phyloP scores from a whole-genome alignment of 2,888 invertebrate species.

The Celastrina argiolus region DNA sequence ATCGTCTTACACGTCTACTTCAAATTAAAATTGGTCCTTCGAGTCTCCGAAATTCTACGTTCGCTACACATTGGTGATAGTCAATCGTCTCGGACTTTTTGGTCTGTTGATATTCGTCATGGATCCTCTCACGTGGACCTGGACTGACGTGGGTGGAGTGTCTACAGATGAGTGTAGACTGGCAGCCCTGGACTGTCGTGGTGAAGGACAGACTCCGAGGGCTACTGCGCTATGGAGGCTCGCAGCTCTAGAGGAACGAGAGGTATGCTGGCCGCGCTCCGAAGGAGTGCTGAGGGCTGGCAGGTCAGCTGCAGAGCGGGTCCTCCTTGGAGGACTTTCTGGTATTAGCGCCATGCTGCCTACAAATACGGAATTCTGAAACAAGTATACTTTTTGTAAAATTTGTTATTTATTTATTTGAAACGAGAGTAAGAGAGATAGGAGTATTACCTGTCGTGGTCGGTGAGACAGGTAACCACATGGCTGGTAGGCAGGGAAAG shows the following conservation, averaged over 20 bases:
- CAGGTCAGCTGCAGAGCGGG: slow-evolving; percentile 90
- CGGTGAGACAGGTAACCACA: slow-evolving; percentile 65
- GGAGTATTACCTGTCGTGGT: slow-evolving; percentile 61
- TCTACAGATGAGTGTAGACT: slow-evolving; percentile 65
- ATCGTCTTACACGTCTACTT: neutral
- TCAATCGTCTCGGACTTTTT: slow-evolving; percentile 61
- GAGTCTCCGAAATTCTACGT: slow-evolving; percentile 12
- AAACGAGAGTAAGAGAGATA: neutral
- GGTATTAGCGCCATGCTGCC: slow-evolving; percentile 84
- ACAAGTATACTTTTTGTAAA: neutral
- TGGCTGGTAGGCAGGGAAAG: slow-evolving; percentile 65
- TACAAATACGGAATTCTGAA: slow-evolving; percentile 91
- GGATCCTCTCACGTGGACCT: slow-evolving; percentile 66
- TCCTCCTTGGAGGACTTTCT: slow-evolving; percentile 84
- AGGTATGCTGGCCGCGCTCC: slow-evolving; percentile 57
- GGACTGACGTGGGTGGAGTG: slow-evolving; percentile 59
- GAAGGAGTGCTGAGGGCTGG: slow-evolving; percentile 82
- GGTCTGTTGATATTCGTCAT: slow-evolving; percentile 57
- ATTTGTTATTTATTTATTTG: neutral
- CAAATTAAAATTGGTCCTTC: slow-evolving; percentile 27
- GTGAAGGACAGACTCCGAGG: slow-evolving; percentile 59
- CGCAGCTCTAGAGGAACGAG: slow-evolving; percentile 65
- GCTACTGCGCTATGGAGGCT: slow-evolving; percentile 69
- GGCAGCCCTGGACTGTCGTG: slow-evolving; percentile 61
- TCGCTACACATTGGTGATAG: slow-evolving; percentile 60